A percentile compares a stretch with the other conserved stretches of the same genome.
Evolutionary conservation across 2,797 vertebrate species (phyloP).

Genomic region (Thaleichthys pacificus): DNA sequence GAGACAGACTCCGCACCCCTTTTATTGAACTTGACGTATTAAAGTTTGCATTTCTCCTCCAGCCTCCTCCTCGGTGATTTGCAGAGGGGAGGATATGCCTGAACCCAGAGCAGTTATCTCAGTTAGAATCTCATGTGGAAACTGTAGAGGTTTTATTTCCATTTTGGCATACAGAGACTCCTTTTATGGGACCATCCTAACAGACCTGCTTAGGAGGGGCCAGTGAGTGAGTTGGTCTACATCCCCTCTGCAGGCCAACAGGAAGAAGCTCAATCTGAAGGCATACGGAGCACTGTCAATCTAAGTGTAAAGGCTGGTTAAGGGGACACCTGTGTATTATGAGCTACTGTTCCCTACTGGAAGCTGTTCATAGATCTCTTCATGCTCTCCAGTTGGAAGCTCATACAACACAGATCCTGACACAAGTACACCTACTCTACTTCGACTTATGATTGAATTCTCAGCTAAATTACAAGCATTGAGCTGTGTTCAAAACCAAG

Average conservation of each 20-base stretch:
- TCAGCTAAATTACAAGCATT: constrained; percentile 22
- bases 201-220: constrained; percentile 13
- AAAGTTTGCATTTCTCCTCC: constrained; percentile 60
- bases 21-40: constrained; percentile 59
- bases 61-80: constrained; percentile 48
- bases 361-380: constrained; percentile 55
- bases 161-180: constrained; percentile 42
- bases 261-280: no score
- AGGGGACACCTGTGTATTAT: neutral
- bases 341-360: constrained; percentile 42
- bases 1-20: constrained; percentile 50
- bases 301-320: neutral
- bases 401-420: constrained; percentile 73
- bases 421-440: constrained; percentile 59
- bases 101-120: constrained; percentile 61
- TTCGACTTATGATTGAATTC: constrained; percentile 69
- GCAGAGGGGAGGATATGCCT: constrained; percentile 19
- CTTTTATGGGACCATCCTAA: constrained; percentile 49
- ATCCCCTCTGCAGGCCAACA: no score
- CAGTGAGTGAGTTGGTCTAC: neutral
- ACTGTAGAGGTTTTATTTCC: constrained; percentile 59
- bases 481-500: no score
- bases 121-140: constrained; percentile 56
- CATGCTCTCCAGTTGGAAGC: constrained; percentile 67
- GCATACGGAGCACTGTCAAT: neutral